A percentile compares a stretch with the other conserved stretches of the same genome.
These are phyloP conservation scores for Nudaria mundana DNA, from an alignment of 2,888 invertebrate species.

Conservation along the genomic window DNA sequence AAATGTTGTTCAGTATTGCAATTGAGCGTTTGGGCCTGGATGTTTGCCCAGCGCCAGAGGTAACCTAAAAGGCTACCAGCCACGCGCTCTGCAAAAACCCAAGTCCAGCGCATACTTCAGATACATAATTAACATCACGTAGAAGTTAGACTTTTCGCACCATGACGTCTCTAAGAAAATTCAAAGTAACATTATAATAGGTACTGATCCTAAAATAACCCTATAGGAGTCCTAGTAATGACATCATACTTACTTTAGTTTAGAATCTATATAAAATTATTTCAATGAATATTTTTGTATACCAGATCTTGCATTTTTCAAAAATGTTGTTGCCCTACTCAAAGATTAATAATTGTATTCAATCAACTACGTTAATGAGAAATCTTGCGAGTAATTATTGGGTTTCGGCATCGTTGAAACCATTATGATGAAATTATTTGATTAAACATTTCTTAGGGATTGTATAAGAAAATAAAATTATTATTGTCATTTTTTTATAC, in stretches of 20 bases:
- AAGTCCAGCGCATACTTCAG: no score
- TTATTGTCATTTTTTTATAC: not conserved
- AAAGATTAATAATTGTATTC: constrained; percentile 42
- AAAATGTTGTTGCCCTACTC: constrained; percentile 15
- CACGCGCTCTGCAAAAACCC: no score
- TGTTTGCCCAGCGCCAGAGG: no score
- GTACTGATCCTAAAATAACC: no score
- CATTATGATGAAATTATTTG: constrained; percentile 21
- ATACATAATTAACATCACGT: no score
- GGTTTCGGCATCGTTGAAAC: constrained; percentile 30
- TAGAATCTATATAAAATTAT: not conserved
- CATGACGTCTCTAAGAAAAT: no score
- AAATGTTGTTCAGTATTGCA: no score
- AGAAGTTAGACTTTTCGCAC: no score
- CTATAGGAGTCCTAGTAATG: no score
- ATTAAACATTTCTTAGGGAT: constrained; percentile 8
- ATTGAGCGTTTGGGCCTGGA: no score
- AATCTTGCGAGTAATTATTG: constrained; percentile 39
- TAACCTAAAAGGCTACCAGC: no score
- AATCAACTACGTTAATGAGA: constrained; percentile 46
- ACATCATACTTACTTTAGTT: no score
- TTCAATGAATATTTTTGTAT: not conserved
- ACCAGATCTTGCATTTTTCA: not conserved
- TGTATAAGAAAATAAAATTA: not conserved
- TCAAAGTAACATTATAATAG: not conserved